Percentiles rank a stretch among this genome's conserved stretches.
Conservation (phyloP, 2,797 vertebrate genomes). For the Sebastes minor region DNA sequence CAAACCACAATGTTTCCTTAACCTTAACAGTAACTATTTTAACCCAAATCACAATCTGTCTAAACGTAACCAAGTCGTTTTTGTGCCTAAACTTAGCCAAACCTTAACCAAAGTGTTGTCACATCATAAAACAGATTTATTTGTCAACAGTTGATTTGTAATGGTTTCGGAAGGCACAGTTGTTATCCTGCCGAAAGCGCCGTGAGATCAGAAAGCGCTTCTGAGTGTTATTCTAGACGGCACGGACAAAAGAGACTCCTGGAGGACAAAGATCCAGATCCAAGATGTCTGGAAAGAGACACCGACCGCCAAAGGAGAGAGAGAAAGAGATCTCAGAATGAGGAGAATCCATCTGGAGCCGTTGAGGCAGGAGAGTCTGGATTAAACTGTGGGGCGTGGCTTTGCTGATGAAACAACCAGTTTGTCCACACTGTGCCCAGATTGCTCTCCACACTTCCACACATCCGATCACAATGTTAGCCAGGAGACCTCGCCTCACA, state of each 20-base stretch:
- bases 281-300: constrained; percentile 16
- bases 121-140: not conserved
- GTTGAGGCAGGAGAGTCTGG: not conserved
- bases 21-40: not conserved
- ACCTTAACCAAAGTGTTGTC: not conserved
- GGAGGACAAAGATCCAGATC: not conserved
- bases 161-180: not conserved
- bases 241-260: not conserved
- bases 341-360: not conserved
- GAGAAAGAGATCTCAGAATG: not conserved
- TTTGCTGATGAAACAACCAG: not conserved
- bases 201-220: not conserved
- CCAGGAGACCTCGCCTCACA: not conserved
- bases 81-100: not conserved
- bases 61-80: not conserved
- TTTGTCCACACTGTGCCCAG: not conserved
- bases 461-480: not conserved
- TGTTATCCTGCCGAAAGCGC: not conserved
- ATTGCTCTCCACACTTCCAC: constrained; percentile 5
- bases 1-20: not conserved
- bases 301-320: not conserved
- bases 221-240: not conserved
- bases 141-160: not conserved
- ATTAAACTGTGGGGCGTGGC: not conserved
- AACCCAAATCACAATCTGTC: not conserved